A percentile compares a stretch with the other conserved stretches of the same genome.
These are phyloP conservation scores for Agriotes lineatus DNA, from an alignment of 2,888 invertebrate genomes.

Conservation along the genomic window DNA sequence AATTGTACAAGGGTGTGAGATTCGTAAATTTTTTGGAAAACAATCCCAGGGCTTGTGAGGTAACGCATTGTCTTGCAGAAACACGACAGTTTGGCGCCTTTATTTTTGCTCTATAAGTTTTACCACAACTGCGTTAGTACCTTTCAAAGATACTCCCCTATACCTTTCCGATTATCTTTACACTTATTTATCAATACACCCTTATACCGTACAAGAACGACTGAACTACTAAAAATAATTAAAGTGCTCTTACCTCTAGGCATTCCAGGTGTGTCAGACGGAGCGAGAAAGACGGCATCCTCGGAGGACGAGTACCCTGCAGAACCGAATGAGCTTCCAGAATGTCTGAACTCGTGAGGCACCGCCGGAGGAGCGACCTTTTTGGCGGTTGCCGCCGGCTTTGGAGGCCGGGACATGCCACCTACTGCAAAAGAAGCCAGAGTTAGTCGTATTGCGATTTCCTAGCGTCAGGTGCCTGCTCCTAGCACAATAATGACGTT, in stretches of 20 bases:
- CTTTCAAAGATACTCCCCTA: too few species aligned
- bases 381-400: slow-evolving; percentile 87
- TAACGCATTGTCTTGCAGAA: too few species aligned
- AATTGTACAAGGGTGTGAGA: too few species aligned
- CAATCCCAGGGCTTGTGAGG: too few species aligned
- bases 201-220: too few species aligned
- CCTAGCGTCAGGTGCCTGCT: neutral
- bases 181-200: too few species aligned
- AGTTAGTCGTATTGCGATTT: neutral
- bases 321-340: slow-evolving; percentile 83
- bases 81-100: too few species aligned
- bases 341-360: slow-evolving; percentile 84
- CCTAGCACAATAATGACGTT: slow-evolving; percentile 7
- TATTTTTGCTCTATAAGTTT: too few species aligned
- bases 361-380: slow-evolving; percentile 92
- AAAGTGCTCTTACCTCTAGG: slow-evolving; percentile 58
- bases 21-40: too few species aligned
- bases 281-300: slow-evolving; percentile 77
- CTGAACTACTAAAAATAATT: too few species aligned
- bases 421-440: slow-evolving; percentile 76
- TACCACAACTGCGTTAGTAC: too few species aligned
- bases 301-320: slow-evolving; percentile 84
- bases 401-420: slow-evolving; percentile 89
- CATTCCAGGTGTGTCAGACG: slow-evolving; percentile 66
- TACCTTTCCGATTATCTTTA: too few species aligned